Evolutionary conservation across 2,797 vertebrate genomes (phyloP).

Genomic region (Malurus splendens): DNA sequence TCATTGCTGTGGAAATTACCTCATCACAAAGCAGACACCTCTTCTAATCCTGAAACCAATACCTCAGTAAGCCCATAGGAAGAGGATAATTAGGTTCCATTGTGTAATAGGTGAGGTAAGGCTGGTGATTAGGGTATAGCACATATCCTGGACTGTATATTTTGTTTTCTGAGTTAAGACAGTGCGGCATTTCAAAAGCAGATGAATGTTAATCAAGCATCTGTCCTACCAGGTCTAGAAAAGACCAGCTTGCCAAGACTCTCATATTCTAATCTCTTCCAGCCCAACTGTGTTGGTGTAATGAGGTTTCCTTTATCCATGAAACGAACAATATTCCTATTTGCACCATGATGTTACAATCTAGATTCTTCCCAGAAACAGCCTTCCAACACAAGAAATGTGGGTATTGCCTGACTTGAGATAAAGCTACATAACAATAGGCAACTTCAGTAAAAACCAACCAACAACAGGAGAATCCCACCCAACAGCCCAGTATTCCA

Average conservation of each 20-base stretch:
- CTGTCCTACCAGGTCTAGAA: background rate
- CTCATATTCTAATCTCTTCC: background rate
- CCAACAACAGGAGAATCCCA: accelerated
- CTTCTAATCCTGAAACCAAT: background rate
- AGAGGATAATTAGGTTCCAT: background rate
- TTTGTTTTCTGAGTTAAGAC: background rate
- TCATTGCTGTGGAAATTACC: background rate
- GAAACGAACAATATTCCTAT: background rate
- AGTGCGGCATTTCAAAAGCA: background rate
- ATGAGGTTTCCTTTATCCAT: background rate
- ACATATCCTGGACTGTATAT: accelerated
- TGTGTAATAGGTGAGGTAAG: background rate
- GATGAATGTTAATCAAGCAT: background rate
- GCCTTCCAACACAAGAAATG: background rate
- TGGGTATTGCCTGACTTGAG: background rate
- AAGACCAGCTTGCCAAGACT: background rate
- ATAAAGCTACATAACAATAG: background rate
- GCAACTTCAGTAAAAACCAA: background rate
- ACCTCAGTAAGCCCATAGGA: background rate
- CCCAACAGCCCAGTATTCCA: accelerated
- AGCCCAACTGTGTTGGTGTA: background rate
- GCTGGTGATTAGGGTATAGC: background rate
- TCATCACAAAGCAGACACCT: background rate
- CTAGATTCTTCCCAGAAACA: background rate
- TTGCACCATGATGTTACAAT: background rate